Conservation (phyloP, 1,140 invertebrate genomes). For the Formica exsecta region DNA sequence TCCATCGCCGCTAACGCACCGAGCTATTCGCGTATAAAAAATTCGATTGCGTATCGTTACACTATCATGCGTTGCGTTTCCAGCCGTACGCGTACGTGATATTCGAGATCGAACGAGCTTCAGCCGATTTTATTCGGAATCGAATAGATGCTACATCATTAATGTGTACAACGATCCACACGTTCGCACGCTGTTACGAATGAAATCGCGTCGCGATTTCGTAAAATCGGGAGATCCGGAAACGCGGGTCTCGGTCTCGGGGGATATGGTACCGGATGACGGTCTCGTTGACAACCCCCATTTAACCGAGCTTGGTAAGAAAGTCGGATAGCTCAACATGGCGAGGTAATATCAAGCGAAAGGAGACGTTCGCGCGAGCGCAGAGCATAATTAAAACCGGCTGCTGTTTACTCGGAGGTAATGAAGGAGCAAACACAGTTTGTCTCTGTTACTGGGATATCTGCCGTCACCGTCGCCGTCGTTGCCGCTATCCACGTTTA, state of each 20-base stretch:
- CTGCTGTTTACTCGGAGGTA: slow-evolving; percentile 84
- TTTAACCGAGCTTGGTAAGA: slow-evolving; percentile 82
- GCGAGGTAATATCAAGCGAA: slow-evolving; percentile 83
- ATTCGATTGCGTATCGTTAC: neutral
- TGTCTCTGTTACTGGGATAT: slow-evolving; percentile 83
- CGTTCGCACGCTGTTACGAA: neutral
- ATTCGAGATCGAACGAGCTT: slow-evolving; percentile 4
- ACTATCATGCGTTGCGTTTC: slow-evolving; percentile 18
- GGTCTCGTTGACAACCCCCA: slow-evolving; percentile 76
- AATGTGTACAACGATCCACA: neutral
- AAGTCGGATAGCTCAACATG: slow-evolving; percentile 80
- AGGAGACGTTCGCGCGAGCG: slow-evolving; percentile 81
- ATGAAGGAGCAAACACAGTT: slow-evolving; percentile 86
- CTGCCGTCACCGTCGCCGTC: slow-evolving; percentile 29
- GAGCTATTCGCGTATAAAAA: neutral
- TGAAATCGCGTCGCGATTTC: neutral
- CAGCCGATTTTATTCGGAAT: neutral
- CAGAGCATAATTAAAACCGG: slow-evolving; percentile 85
- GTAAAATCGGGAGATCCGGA: neutral
- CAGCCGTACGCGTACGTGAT: neutral
- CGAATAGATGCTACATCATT: neutral
- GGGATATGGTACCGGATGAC: slow-evolving; percentile 3
- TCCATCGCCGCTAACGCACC: neutral
- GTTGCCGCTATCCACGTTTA: slow-evolving; percentile 48
- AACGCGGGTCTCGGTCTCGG: neutral